These are phyloP conservation scores for Cichlasoma orientale DNA, from an alignment of 2,797 vertebrate genomes.

Conservation along the genomic window DNA sequence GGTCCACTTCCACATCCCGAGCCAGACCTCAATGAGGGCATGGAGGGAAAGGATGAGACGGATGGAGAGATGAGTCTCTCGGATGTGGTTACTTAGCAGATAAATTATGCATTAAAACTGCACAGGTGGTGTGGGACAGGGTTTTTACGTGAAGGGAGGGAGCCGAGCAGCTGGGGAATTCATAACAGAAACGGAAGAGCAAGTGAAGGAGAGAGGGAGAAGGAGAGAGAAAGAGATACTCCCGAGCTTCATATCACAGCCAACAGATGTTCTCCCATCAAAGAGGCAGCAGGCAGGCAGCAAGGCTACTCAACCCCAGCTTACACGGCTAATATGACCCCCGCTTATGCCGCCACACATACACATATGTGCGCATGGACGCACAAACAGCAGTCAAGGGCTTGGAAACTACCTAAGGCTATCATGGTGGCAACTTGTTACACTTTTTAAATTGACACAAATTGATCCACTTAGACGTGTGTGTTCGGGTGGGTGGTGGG, in stretches of 20 bases:
- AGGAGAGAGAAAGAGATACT: constrained; percentile 61
- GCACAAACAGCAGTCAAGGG: constrained; percentile 3
- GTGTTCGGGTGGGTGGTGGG: not conserved
- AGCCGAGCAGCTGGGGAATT: constrained; percentile 66
- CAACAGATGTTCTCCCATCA: constrained; percentile 80
- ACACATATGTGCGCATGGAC: not conserved
- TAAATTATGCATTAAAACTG: constrained; percentile 84
- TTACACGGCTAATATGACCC: constrained; percentile 72
- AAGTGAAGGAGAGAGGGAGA: constrained; percentile 37
- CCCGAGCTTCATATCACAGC: constrained; percentile 76
- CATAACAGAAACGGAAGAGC: constrained; percentile 54
- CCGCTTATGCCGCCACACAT: constrained; percentile 27
- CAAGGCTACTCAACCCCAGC: constrained; percentile 67
- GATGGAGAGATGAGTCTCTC: constrained; percentile 50
- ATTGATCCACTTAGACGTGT: constrained; percentile 59
- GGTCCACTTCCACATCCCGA: constrained; percentile 16
- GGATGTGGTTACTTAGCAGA: constrained; percentile 80
- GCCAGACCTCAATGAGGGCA: constrained; percentile 13
- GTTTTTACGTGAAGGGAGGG: constrained; percentile 61
- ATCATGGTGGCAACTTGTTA: constrained; percentile 56
- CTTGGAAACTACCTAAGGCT: constrained; percentile 50
- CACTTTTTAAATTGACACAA: constrained; percentile 64
- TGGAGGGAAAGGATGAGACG: constrained; percentile 25
- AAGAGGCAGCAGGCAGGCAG: constrained; percentile 67
- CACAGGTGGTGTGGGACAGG: constrained; percentile 76